These are phyloP conservation scores for Ornithoptera priamus DNA, from an alignment of 2,888 invertebrate genomes.

Conservation along the genomic window DNA sequence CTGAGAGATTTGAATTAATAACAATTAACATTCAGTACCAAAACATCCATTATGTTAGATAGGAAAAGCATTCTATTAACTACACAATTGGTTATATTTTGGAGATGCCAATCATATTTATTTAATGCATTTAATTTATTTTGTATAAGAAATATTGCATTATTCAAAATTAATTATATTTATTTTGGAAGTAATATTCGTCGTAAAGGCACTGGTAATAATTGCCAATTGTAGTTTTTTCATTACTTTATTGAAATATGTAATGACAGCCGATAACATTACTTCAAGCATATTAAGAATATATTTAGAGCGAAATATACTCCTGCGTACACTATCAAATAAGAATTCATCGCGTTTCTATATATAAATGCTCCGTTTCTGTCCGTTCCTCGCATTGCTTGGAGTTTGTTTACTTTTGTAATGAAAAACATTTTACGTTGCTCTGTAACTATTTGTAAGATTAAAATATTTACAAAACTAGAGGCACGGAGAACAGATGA, in stretches of 20 bases:
- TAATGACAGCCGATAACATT: neutral
- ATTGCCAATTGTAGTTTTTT: neutral
- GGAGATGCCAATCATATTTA: neutral
- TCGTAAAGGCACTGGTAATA: too few species aligned
- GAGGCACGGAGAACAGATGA: too few species aligned
- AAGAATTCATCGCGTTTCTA: conserved; percentile 20
- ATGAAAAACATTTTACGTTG: neutral
- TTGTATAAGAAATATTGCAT: too few species aligned
- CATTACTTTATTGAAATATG: neutral
- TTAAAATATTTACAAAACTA: neutral
- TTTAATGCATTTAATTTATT: neutral
- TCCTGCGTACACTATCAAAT: conserved; percentile 3
- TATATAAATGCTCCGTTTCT: conserved; percentile 18
- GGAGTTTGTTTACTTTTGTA: neutral
- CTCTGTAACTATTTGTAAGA: neutral
- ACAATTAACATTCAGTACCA: neutral
- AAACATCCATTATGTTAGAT: neutral
- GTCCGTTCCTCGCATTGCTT: conserved; percentile 6
- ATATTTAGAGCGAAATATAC: neutral
- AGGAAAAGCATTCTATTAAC: neutral
- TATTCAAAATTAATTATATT: too few species aligned
- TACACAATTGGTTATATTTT: neutral
- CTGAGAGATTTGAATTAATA: neutral
- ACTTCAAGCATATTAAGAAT: neutral
- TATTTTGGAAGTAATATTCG: neutral